These are phyloP conservation scores for Ephydatia muelleri DNA, from an alignment of 37 sponge, comb jelly and placozoan genomes.

Conservation along the genomic window DNA sequence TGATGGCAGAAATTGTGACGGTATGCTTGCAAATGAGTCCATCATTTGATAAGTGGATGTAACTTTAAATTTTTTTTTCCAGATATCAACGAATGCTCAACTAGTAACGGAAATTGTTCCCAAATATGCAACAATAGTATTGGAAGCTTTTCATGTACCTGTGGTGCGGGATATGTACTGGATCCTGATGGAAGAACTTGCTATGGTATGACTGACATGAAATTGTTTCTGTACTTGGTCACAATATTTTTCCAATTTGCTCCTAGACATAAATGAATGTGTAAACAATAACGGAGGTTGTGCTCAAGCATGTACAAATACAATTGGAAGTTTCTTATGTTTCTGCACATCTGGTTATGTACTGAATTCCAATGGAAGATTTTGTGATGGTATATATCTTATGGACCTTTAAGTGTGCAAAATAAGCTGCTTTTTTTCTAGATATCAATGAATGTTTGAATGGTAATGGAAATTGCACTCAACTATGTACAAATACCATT, in stretches of 20 bases:
- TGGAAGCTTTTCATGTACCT: too few species aligned
- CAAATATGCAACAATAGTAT: too few species aligned
- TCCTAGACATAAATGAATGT: constrained; percentile 20
- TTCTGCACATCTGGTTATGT: constrained; percentile 8
- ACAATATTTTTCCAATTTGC: too few species aligned
- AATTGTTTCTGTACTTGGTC: too few species aligned
- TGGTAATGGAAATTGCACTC: neutral
- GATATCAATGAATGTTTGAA: neutral
- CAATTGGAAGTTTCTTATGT: neutral
- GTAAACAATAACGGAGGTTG: neutral
- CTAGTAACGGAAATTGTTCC: too few species aligned
- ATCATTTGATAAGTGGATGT: too few species aligned
- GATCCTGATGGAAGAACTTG: too few species aligned
- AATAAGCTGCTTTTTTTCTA: neutral
- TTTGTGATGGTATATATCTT: neutral
- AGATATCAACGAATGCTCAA: neutral
- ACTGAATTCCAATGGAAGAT: neutral
- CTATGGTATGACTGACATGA: too few species aligned
- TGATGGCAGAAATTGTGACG: too few species aligned
- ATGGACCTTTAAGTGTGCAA: too few species aligned
- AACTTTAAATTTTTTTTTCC: neutral
- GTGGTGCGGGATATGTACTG: too few species aligned
- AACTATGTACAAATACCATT: neutral
- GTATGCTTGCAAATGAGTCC: too few species aligned
- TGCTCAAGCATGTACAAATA: constrained; percentile 7